Base-by-base conservation (phyloP, 2,888 invertebrate genomes). In the Synergus gifuensis region DNA sequence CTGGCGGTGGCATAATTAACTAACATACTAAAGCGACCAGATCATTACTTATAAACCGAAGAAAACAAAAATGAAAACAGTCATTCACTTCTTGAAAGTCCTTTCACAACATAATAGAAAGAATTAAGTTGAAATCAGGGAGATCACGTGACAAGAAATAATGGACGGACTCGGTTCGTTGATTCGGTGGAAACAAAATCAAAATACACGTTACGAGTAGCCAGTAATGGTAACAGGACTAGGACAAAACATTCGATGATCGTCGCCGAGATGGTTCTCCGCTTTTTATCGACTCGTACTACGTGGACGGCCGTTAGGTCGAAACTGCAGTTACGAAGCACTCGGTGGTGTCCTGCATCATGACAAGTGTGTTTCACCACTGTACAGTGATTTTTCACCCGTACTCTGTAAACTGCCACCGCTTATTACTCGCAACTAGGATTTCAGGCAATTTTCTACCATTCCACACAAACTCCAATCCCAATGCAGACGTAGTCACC, bases 221-320 rank as follows among this genome's bases (percentile, higher is more conserved):
- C 28, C 79, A 76, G 80, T 79, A 77, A 76, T 81, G 80, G 73
- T 64, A 11, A 73, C 69, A 76, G 67, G 63, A 42, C 79, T 78
- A 76, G 78, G n/a, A 81, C 79, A 84, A 84, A 84, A 81, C 83
- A 83, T 82, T 78, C 80, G 78, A 81, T 79, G 81, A 84, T 80
- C 80, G 76, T 79, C 78, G 81, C 69, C 76, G 77, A 81, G 81
- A 77, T 76, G 76, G 76, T 80, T 79, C 73, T 80, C 49, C 54
- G 83, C 81, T 84, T 84, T 83, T 84, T 84, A 82, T 77, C 80
- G 67, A 84, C 81, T 78, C 79, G 77, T 82, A 82, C 81, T 81
- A 80, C 79, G 79, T 77, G 81, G 76, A 54, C 79, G 79, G 82
- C 80, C 80, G 83, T 81, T 81, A 78, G 80, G 78, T 82, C 62